A percentile compares a stretch with the other conserved stretches of the same genome.
These are phyloP conservation scores for Squalus acanthias DNA, from an alignment of 2,797 vertebrate species.

Conservation along the genomic window DNA sequence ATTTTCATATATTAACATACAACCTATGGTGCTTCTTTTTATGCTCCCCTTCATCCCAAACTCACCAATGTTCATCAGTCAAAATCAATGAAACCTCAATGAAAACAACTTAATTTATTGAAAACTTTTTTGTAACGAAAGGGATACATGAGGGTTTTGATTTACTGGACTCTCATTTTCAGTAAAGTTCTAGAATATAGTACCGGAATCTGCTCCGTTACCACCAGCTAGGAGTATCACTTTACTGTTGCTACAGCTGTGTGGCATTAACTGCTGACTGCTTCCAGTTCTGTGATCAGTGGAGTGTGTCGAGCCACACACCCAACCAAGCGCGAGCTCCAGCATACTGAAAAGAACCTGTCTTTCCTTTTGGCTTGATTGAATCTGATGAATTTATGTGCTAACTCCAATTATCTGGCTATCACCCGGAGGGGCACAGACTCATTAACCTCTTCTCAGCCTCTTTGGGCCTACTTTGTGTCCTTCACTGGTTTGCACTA, in stretches of 20 bases:
- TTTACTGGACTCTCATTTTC: background rate
- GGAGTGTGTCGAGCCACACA: constrained; percentile 54
- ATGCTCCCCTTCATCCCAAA: background rate
- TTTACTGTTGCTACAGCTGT: constrained; percentile 75
- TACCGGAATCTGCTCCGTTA: constrained; percentile 53
- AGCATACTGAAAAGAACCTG: constrained; percentile 47
- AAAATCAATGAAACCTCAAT: background rate
- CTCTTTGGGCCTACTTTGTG: constrained; percentile 17
- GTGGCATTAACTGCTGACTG: constrained; percentile 60
- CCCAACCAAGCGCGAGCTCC: constrained; percentile 53
- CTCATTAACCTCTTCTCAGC: constrained; percentile 42
- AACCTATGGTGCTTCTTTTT: background rate
- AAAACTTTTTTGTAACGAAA: background rate
- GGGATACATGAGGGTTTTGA: background rate
- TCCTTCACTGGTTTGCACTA: background rate
- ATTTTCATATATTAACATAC: background rate
- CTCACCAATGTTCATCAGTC: background rate
- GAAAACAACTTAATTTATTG: background rate
- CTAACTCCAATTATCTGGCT: constrained; percentile 47
- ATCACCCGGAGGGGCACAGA: constrained; percentile 41
- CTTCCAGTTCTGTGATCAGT: constrained; percentile 57
- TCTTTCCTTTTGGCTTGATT: constrained; percentile 44
- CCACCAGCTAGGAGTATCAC: constrained; percentile 57
- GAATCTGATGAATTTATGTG: constrained; percentile 43
- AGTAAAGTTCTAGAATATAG: constrained; percentile 46